These are phyloP conservation scores for Heterodera filipjevi DNA, from an alignment of 2,888 invertebrate species.

Conservation along the genomic window DNA sequence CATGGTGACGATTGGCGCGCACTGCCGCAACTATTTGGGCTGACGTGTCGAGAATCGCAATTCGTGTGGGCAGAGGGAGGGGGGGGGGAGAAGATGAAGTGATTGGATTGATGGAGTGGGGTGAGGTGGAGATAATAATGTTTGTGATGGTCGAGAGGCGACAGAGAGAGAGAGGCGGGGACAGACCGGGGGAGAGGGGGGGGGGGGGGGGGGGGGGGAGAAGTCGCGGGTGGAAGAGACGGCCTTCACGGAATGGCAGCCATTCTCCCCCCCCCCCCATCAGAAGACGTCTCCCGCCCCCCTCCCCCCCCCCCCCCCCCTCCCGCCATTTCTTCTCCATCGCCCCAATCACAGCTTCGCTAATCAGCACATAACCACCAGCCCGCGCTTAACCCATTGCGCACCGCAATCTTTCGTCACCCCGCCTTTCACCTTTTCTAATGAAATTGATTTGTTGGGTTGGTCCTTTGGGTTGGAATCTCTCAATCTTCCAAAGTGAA, in stretches of 20 bases:
- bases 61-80: neutral
- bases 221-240: neutral
- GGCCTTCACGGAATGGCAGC: conserved; percentile 22
- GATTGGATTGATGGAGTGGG: neutral
- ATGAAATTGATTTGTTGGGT: conserved; percentile 13
- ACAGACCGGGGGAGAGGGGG: neutral
- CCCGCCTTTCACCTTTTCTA: neutral
- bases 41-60: neutral
- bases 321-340: neutral
- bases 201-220: neutral
- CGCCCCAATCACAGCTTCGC: neutral
- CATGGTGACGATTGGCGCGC: conserved; percentile 4
- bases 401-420: conserved; percentile 15
- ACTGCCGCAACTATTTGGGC: conserved; percentile 2
- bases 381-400: neutral
- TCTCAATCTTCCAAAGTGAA: conserved; percentile 10
- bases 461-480: conserved; percentile 4
- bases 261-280: neutral
- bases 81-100: neutral
- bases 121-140: neutral
- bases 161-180: neutral
- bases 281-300: conserved; percentile 2
- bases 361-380: neutral
- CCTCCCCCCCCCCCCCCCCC: neutral
- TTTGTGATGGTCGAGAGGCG: conserved; percentile 1